Evolutionary conservation across 2,888 invertebrate genomes (phyloP), one percentile per base, ranked within the genome.

Genomic region (Cyclophora punctaria): DNA sequence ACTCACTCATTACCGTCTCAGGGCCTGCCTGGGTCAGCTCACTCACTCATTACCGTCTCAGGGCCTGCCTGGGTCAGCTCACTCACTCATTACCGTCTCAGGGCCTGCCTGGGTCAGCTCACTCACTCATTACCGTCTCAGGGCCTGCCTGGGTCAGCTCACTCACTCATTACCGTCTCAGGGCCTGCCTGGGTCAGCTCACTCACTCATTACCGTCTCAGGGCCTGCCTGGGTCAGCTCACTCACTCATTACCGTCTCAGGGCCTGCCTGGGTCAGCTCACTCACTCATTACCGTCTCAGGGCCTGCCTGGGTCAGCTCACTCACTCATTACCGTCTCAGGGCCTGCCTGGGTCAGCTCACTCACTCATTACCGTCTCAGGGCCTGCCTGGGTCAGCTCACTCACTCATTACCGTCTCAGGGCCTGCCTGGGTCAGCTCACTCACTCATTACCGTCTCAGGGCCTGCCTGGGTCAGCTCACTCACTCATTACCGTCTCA

Each of bases 21-120:
- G 98, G 75, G 93, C 95, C 49, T 94, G 95, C 69, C 92, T 98
- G 55, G 97, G 96, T 66, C 40, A 70, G 75, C 20, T 20, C 20
- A 20, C 20, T 20, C 20, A 20, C 20, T 20, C 20, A 20, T 20
- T 20, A n/a, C n/a, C n/a, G n/a, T n/a, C 84, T 99, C 46, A 96
- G 98, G 75, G 93, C 95, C 49, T 94, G 95, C 69, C 92, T 98
- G 55, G 97, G 96, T 66, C 40, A 70, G 75, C 20, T 20, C 20
- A 20, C 20, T 20, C 20, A 20, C 20, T 20, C 20, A 20, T 20
- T 20, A 20, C 20, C n/a, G n/a, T n/a, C n/a, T n/a, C n/a, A n/a
- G n/a, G n/a, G n/a, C n/a, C n/a, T n/a, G n/a, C n/a, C n/a, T n/a
- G n/a, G n/a, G n/a, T n/a, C n/a, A n/a, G n/a, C n/a, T n/a, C n/a